These are phyloP conservation scores for Dichetophora obliterata DNA, from an alignment of 2,888 invertebrate genomes.

Conservation along the genomic window DNA sequence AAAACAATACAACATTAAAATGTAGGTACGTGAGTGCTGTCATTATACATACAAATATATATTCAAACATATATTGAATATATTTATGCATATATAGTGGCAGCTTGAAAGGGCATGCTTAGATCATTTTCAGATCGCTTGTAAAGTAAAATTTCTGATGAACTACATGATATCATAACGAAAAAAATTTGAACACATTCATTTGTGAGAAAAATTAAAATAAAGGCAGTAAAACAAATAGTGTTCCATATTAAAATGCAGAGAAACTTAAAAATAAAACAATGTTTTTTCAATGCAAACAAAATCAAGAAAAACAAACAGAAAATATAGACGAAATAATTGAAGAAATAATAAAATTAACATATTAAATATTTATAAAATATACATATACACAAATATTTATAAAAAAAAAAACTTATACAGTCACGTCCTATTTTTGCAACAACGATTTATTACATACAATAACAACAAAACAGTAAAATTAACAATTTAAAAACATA, in stretches of 20 bases:
- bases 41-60: slow-evolving; percentile 16
- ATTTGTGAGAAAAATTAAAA: neutral
- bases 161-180: slow-evolving; percentile 21
- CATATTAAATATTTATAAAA: slow-evolving; percentile 42
- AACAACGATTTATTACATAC: slow-evolving; percentile 68
- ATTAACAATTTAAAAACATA: slow-evolving; percentile 48
- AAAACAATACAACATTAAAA: neutral
- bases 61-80: neutral
- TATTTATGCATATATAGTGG: slow-evolving; percentile 2
- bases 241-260: slow-evolving; percentile 61
- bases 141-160: slow-evolving; percentile 2
- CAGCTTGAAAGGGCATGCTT: slow-evolving; percentile 5
- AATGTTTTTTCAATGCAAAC: slow-evolving; percentile 23
- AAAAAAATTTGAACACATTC: neutral
- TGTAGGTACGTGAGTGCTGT: neutral
- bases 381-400: slow-evolving; percentile 17
- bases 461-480: slow-evolving; percentile 52
- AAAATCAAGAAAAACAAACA: slow-evolving; percentile 44
- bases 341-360: slow-evolving; percentile 47
- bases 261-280: slow-evolving; percentile 40
- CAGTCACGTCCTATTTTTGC: slow-evolving; percentile 70
- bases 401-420: slow-evolving; percentile 48
- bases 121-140: slow-evolving; percentile 28
- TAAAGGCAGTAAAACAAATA: slow-evolving; percentile 44
- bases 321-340: slow-evolving; percentile 43